These are phyloP conservation scores for Eriosoma lanigerum DNA, from an alignment of 1,140 invertebrate species.

Conservation along the genomic window DNA sequence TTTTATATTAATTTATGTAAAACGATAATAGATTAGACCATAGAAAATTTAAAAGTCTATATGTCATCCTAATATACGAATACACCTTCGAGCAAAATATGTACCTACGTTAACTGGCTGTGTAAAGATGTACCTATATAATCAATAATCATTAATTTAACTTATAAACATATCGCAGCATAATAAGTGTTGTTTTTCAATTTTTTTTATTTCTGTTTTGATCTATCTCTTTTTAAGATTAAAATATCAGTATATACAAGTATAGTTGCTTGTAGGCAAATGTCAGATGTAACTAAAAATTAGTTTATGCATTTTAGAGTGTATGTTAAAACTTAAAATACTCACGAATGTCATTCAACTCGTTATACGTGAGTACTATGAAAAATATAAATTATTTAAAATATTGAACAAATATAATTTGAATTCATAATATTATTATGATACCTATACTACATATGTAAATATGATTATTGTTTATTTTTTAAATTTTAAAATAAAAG, in stretches of 20 bases:
- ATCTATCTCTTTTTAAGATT: neutral
- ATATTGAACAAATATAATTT: too few relatives aligned
- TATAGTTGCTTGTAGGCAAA: neutral
- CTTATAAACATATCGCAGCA: constrained; percentile 23
- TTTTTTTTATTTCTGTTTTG: neutral
- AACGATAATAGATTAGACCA: constrained; percentile 20
- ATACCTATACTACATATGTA: too few relatives aligned
- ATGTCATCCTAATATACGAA: constrained; percentile 1
- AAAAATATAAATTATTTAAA: too few relatives aligned
- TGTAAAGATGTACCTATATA: neutral
- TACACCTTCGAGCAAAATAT: neutral
- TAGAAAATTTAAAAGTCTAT: neutral
- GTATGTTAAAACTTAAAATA: neutral
- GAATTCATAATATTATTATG: too few relatives aligned
- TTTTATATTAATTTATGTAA: constrained; percentile 19
- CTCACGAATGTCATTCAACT: neutral
- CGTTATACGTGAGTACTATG: too few relatives aligned
- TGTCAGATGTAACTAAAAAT: neutral
- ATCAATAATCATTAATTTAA: constrained; percentile 11
- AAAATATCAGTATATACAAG: too few relatives aligned
- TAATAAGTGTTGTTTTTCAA: neutral
- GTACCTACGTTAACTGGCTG: too few relatives aligned
- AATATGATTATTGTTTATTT: too few relatives aligned
- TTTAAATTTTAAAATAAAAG: too few relatives aligned
- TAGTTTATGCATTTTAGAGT: neutral